These are phyloP conservation scores for Corvus moneduloides DNA, from an alignment of 2,113 vertebrate species.

Conservation along the genomic window DNA sequence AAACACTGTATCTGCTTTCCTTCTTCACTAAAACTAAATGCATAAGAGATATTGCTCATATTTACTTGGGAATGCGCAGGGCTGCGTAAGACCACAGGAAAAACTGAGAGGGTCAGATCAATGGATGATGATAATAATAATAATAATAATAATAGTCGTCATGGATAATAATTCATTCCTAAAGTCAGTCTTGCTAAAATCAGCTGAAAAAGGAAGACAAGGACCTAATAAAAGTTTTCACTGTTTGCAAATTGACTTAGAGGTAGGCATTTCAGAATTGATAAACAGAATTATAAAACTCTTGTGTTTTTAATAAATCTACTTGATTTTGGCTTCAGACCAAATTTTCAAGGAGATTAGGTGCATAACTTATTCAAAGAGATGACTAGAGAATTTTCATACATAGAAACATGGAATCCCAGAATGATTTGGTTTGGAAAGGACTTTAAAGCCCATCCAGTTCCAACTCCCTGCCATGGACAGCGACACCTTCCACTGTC, in stretches of 20 bases:
- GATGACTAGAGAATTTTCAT: neutral
- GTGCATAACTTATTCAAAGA: neutral
- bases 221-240: neutral
- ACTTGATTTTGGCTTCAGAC: neutral
- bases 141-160: neutral
- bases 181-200: neutral
- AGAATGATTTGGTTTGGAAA: neutral
- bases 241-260: neutral
- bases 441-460: accelerated
- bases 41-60: neutral
- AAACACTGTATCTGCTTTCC: neutral
- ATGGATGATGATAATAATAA: neutral
- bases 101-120: neutral
- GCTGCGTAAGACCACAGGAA: neutral
- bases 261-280: neutral
- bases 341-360: neutral
- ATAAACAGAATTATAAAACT: neutral
- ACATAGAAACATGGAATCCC: neutral
- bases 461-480: too few relatives aligned
- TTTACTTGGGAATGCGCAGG: neutral
- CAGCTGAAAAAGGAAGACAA: neutral
- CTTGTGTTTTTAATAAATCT: neutral
- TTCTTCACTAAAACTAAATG: neutral
- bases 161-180: neutral
- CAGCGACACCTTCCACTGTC: neutral